These are phyloP conservation scores for Gallinago solitaria DNA, from an alignment of 2,797 vertebrate genomes.

Conservation along the genomic window DNA sequence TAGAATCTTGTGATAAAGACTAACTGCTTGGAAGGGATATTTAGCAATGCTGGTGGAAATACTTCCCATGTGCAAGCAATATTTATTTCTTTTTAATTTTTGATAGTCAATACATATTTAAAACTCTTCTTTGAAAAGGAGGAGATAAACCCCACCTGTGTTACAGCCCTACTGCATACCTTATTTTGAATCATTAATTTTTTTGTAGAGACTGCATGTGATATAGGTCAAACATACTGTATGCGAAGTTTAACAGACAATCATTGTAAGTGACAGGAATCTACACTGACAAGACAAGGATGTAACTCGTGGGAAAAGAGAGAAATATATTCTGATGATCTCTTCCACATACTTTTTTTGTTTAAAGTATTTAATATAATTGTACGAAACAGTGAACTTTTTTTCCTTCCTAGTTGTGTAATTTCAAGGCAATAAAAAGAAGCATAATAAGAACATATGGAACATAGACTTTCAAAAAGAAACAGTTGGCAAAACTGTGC, in stretches of 20 bases:
- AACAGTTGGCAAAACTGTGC: conserved; percentile 44
- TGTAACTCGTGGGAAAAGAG: neutral
- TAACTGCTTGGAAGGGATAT: neutral
- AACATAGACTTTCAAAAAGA: conserved; percentile 38
- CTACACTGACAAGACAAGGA: neutral
- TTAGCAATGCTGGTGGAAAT: neutral
- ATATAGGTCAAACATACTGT: neutral
- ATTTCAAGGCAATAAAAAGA: conserved; percentile 33
- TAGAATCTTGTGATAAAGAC: neutral
- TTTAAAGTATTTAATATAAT: neutral
- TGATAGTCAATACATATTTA: neutral
- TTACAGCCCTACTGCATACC: neutral
- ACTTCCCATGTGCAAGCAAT: neutral
- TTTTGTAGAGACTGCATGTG: neutral
- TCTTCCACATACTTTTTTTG: neutral
- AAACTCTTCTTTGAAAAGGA: neutral
- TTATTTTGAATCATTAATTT: neutral
- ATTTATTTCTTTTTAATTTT: neutral
- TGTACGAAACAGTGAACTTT: neutral
- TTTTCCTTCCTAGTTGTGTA: neutral
- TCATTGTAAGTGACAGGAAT: neutral
- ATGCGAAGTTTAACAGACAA: neutral
- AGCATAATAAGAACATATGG: conserved; percentile 61
- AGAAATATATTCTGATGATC: neutral
- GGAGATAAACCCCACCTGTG: neutral